phyloP scores from a whole-genome alignment of 2,888 invertebrate species.

The Calephelis perditalis region DNA sequence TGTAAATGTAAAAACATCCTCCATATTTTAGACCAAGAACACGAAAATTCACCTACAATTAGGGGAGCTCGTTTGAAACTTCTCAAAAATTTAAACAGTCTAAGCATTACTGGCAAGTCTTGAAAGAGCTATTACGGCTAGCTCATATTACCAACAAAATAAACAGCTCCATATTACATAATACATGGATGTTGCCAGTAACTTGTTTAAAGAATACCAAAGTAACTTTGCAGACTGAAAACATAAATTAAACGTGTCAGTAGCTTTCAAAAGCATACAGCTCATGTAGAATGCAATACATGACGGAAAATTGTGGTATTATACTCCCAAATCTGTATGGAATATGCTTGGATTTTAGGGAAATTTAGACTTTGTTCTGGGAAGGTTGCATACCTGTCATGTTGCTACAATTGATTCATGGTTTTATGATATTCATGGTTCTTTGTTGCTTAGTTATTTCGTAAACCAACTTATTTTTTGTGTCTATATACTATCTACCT shows the following conservation, averaged over 20 bases:
- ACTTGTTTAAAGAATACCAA: slow-evolving; percentile 4
- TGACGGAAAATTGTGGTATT: neutral
- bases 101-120: slow-evolving; percentile 12
- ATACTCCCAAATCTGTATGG: neutral
- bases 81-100: slow-evolving; percentile 10
- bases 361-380: too few relatives aligned
- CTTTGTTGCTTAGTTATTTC: too few relatives aligned
- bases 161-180: slow-evolving; percentile 8
- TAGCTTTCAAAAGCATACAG: slow-evolving; percentile 6
- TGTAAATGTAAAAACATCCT: too few relatives aligned
- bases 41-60: slow-evolving; percentile 10
- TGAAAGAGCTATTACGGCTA: slow-evolving; percentile 5
- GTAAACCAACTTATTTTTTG: too few relatives aligned
- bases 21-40: neutral
- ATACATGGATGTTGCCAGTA: neutral
- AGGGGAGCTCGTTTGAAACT: neutral
- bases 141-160: slow-evolving; percentile 11
- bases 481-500: too few relatives aligned
- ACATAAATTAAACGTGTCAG: slow-evolving; percentile 9
- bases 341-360: neutral
- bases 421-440: too few relatives aligned
- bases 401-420: too few relatives aligned
- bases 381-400: too few relatives aligned
- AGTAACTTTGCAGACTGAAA: slow-evolving; percentile 7
- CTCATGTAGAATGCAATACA: slow-evolving; percentile 2